Conservation (phyloP, 2,113 vertebrate genomes). For the Melierax canorus region DNA sequence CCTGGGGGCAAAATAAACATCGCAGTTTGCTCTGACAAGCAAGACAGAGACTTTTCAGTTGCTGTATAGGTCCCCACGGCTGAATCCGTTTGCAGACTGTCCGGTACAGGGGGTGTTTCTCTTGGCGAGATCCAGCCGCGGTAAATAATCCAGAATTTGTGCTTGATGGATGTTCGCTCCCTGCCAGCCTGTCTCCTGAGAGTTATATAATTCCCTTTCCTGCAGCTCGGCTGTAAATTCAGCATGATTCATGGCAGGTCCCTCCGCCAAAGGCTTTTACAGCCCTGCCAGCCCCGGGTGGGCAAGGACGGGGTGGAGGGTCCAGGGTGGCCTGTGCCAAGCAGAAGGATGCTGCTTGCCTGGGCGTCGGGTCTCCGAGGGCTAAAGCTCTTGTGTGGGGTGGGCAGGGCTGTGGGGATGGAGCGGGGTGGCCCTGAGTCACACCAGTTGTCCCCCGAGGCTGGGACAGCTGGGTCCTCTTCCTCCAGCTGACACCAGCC, state of each 20-base stretch:
- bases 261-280: neutral
- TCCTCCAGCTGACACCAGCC: neutral
- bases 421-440: neutral
- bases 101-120: neutral
- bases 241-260: conserved; percentile 6
- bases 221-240: conserved; percentile 36
- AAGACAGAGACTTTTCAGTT: neutral
- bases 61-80: neutral
- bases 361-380: fast-evolving
- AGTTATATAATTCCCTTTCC: conserved; percentile 40
- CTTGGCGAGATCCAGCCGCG: neutral
- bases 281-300: neutral
- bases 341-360: neutral
- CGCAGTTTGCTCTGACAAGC: neutral
- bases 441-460: neutral
- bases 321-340: fast-evolving
- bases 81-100: neutral
- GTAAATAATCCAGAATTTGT: conserved; percentile 31
- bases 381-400: neutral
- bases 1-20: neutral
- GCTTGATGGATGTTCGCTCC: conserved; percentile 12
- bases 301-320: neutral
- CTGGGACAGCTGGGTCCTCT: neutral
- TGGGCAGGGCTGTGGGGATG: neutral
- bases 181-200: conserved; percentile 19